These are phyloP conservation scores for Zelostemma sp. DNA, from an alignment of 1,140 invertebrate genomes.

Conservation along the genomic window DNA sequence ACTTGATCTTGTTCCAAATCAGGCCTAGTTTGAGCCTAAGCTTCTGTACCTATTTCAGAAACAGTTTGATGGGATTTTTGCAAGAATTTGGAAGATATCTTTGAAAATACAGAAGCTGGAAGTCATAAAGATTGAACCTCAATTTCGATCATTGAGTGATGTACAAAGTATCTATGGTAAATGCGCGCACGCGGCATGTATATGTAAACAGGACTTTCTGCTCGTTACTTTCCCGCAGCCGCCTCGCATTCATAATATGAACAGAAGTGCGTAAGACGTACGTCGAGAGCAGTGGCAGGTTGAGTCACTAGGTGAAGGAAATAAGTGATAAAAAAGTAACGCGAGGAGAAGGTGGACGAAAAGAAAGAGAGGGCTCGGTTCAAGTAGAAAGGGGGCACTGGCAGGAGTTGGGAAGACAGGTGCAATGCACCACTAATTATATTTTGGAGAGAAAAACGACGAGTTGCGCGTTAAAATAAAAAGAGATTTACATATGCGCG, in stretches of 20 bases:
- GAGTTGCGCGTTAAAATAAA: slow-evolving; percentile 59
- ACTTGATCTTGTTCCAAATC: no score
- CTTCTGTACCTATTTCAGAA: no score
- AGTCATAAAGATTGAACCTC: no score
- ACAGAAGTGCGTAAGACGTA: slow-evolving; percentile 51
- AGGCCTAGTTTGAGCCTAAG: no score
- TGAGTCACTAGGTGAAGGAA: slow-evolving; percentile 29
- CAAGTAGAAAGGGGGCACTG: slow-evolving; percentile 12
- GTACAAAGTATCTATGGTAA: slow-evolving; percentile 3
- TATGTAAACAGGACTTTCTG: slow-evolving; percentile 45
- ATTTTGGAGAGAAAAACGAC: slow-evolving; percentile 68
- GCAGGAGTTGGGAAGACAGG: slow-evolving; percentile 59
- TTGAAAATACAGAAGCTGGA: no score
- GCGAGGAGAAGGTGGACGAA: slow-evolving; percentile 16
- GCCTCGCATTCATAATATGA: slow-evolving; percentile 57
- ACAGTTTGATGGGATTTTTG: no score
- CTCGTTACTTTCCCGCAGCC: slow-evolving; percentile 45
- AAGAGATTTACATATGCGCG: slow-evolving; percentile 24
- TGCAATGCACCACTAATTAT: slow-evolving; percentile 71
- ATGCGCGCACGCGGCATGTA: slow-evolving; percentile 32
- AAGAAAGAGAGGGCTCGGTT: slow-evolving; percentile 25
- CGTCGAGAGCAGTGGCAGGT: slow-evolving; percentile 17
- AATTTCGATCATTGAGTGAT: no score
- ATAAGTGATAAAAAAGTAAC: slow-evolving; percentile 34
- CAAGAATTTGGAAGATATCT: no score